A percentile compares a stretch with the other conserved stretches of the same genome.
phyloP scores from a whole-genome alignment of 2,113 vertebrate genomes.

The Taxidea taxus region DNA sequence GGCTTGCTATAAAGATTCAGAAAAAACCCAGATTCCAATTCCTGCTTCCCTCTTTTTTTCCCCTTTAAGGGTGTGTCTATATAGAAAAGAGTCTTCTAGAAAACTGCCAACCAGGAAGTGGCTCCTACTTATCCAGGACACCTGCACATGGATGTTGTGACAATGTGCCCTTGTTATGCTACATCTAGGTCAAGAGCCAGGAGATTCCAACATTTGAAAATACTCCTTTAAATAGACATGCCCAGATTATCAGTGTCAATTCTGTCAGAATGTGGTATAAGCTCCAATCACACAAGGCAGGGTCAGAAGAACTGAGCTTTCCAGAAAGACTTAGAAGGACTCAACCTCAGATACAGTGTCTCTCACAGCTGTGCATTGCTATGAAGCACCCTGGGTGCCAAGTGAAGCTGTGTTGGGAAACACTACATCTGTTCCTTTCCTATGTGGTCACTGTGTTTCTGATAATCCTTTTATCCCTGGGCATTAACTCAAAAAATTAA shows the following conservation, averaged over 20 bases:
- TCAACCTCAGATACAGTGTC: not conserved
- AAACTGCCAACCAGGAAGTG: not conserved
- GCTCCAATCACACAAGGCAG: not conserved
- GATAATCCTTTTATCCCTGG: constrained; percentile 18
- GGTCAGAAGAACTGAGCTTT: not conserved
- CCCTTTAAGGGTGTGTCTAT: not conserved
- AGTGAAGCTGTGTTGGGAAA: not conserved
- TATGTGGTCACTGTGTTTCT: not conserved
- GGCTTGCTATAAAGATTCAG: not conserved
- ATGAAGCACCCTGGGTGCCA: not conserved
- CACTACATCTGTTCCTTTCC: not conserved
- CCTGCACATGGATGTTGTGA: not conserved
- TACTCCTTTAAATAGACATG: not conserved
- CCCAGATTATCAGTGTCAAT: not conserved
- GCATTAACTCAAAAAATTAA: constrained; percentile 54
- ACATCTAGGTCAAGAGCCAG: not conserved
- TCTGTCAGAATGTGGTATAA: not conserved
- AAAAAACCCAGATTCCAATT: not conserved
- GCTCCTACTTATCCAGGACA: not conserved
- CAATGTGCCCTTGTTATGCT: not conserved
- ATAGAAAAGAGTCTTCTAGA: not conserved
- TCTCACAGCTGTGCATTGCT: not conserved
- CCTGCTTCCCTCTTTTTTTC: not conserved
- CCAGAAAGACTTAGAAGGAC: not conserved
- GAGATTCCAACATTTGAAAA: not conserved